Evolutionary conservation across 2,113 vertebrate species (phyloP), one percentile per base, ranked within the genome.

Genomic region (Astur gentilis): DNA sequence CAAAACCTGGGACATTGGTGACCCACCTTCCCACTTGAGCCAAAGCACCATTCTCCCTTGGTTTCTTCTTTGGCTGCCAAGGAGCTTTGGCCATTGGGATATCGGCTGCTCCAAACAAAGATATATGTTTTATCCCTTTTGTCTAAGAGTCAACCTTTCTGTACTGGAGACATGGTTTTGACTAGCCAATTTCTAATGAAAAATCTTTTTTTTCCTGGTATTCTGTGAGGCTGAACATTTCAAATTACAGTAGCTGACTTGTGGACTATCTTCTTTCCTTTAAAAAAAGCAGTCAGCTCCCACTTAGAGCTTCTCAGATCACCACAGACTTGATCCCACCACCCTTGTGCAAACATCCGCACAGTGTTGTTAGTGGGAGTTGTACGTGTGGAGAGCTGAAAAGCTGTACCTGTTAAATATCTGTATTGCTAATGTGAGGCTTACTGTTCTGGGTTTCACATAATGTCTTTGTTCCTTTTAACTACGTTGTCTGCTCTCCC

Each of bases 281-380:
- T 76, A 16, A 58, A 80, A 76, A 57, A 73, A 76, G 10, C 6
- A 77, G 16, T 42, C 38, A 83, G 3, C 27, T 85, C 13, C 14
- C 38, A 57, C 49, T 50, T 31, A 20, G 3, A 40, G 71, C 58
- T 49, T 34, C 45, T 89, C 17, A 58, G 90, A 47, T 62, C 61
- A 50, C 22, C 18, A 18, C n/a, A 54, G 42, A 22, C 17, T 42
- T 47, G 55, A 65, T 54, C 52, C 36, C 75, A 73, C 16, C 20
- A 42, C 8, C 5, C 26, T 17, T 65, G 8, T 14, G 3, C 42
- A 90, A 93, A 80, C 54, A 55, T 57, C 54, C 5, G 0, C 4
- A 6, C 44, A 10, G 2, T 10, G 19, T 25, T 5, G 1, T 81
- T 6, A 1, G 7, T 69, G 31, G 32, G 44, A 82, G 13, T 4